phyloP scores from a whole-genome alignment of 2,113 vertebrate genomes.

The Plestiodon gilberti region DNA sequence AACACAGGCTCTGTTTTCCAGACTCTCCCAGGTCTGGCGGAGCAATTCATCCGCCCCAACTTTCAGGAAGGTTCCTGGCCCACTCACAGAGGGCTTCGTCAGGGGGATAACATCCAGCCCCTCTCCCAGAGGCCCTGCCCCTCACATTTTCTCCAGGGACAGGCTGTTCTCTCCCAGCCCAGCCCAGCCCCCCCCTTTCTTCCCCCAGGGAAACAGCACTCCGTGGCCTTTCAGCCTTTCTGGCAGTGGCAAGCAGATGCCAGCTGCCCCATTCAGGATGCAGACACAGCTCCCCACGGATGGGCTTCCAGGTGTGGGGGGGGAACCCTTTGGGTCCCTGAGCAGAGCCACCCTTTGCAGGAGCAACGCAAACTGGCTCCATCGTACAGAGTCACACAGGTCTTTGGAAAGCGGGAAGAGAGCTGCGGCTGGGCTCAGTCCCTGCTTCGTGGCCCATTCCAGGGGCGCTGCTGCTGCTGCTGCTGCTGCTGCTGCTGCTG shows the following conservation, averaged over 20 bases:
- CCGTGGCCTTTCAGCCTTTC: no score
- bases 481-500: no score
- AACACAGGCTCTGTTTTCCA: not conserved
- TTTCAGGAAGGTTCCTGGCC: not conserved
- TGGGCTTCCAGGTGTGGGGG: no score
- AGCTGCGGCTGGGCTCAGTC: no score
- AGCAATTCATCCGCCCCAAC: not conserved
- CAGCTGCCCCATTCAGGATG: no score
- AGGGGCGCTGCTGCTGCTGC: no score
- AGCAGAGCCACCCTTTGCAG: not conserved
- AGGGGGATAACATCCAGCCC: not conserved
- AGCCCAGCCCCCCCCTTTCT: not conserved
- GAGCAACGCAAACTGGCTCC: not conserved
- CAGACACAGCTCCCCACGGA: not conserved
- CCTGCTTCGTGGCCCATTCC: not conserved
- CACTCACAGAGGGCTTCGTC: not conserved
- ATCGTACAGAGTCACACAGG: not conserved
- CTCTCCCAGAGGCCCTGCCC: not conserved
- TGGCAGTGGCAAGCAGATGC: no score
- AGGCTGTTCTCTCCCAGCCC: no score
- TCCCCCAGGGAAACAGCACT: no score
- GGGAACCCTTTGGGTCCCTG: not conserved
- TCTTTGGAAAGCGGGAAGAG: no score
- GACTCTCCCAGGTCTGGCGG: accelerated
- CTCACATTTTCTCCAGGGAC: not conserved